Evolutionary conservation across 2,113 vertebrate genomes (phyloP).

Genomic region (Gnathonemus longibarbis): DNA sequence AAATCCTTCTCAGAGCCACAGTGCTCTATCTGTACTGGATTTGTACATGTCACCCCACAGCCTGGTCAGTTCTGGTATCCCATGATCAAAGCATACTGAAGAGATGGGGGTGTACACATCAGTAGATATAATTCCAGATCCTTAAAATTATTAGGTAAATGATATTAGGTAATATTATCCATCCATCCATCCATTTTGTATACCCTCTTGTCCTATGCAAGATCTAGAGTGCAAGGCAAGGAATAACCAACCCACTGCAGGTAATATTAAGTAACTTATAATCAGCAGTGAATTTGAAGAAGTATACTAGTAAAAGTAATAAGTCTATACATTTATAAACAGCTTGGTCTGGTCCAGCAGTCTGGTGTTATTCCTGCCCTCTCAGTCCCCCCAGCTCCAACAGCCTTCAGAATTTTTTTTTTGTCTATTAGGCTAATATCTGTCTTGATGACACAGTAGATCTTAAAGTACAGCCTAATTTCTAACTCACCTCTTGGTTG

Average conservation of each 20-base stretch:
- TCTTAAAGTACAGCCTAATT: too few species aligned
- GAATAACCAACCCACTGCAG: neutral
- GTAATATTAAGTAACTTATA: neutral
- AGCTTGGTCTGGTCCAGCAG: too few species aligned
- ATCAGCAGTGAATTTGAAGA: neutral
- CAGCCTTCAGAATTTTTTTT: too few species aligned
- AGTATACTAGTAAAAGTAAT: too few species aligned
- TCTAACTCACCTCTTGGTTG: too few species aligned
- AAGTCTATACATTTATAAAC: too few species aligned
- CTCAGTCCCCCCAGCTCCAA: too few species aligned
- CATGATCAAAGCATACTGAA: neutral
- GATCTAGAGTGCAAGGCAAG: neutral
- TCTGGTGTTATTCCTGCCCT: too few species aligned
- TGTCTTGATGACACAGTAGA: too few species aligned
- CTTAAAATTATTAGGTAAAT: neutral
- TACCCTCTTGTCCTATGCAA: neutral
- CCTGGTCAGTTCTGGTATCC: neutral
- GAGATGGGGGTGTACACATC: neutral
- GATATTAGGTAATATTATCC: neutral
- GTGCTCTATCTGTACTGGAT: slow-evolving; percentile 6
- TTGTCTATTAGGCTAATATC: too few species aligned
- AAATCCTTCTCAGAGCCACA: neutral
- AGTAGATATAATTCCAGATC: neutral
- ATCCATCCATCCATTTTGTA: neutral
- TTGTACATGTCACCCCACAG: neutral